Conservation (phyloP, 2,113 vertebrate genomes). For the Hippocampus barbouri region DNA sequence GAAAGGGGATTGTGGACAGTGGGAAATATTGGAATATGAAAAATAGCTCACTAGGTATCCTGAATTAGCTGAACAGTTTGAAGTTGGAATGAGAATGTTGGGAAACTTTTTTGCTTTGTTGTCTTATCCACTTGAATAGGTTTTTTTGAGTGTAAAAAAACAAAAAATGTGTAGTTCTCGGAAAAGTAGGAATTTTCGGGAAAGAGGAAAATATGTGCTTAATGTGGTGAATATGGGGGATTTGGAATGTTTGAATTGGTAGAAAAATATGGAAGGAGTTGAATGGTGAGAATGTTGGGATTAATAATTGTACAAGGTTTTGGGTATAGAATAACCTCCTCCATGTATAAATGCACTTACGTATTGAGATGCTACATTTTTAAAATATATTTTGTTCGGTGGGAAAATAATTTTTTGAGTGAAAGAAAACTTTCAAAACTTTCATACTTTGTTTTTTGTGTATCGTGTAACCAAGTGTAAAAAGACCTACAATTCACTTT, state of each 20-base stretch:
- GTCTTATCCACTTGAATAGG: not conserved
- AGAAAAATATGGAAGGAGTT: no score
- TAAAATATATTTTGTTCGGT: no score
- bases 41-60: not conserved
- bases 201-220: not conserved
- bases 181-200: not conserved
- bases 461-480: no score
- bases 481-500: not conserved
- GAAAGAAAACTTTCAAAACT: not conserved
- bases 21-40: not conserved
- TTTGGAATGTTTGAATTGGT: not conserved
- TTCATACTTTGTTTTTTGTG: not conserved
- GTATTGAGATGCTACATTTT: no score
- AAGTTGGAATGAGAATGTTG: not conserved
- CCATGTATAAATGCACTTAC: no score
- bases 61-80: not conserved
- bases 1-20: not conserved
- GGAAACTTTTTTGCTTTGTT: no score
- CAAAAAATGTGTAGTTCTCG: no score
- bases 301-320: no score
- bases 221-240: no score
- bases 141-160: not conserved
- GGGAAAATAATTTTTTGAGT: no score
- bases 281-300: no score
- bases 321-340: no score